phyloP scores from a whole-genome alignment of 2,888 invertebrate genomes.

The Clostera curtula region DNA sequence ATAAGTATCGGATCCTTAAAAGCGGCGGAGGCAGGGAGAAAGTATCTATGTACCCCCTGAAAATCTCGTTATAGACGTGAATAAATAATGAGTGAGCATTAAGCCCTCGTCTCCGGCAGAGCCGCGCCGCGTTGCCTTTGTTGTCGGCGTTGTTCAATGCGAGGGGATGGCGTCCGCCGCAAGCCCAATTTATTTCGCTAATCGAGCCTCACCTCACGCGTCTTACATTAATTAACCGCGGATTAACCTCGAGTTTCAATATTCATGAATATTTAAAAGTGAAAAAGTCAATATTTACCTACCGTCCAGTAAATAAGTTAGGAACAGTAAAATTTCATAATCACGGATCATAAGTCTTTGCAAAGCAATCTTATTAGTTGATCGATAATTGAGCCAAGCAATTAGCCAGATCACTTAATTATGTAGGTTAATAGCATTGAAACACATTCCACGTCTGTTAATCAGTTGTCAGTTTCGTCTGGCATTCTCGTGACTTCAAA shows the following conservation, averaged over 20 bases:
- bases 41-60: too few species aligned
- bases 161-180: conserved; percentile 54
- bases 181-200: conserved; percentile 68
- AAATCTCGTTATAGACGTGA: conserved; percentile 71
- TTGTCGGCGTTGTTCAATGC: conserved; percentile 62
- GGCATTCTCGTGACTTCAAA: conserved; percentile 42
- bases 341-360: too few species aligned
- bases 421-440: conserved; percentile 41
- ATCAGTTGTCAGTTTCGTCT: conserved; percentile 25
- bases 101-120: conserved; percentile 47
- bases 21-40: conserved; percentile 45
- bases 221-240: conserved; percentile 65
- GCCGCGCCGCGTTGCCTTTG: conserved; percentile 57
- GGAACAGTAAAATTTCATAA: too few species aligned
- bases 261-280: too few species aligned
- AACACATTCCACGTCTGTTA: conserved; percentile 27
- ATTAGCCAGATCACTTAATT: conserved; percentile 32
- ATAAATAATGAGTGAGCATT: conserved; percentile 71
- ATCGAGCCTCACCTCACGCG: conserved; percentile 59
- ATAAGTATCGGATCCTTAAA: too few species aligned
- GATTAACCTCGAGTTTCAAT: conserved; percentile 44
- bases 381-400: conserved; percentile 22
- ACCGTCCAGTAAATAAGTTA: too few species aligned
- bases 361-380: too few species aligned
- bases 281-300: too few species aligned